Evolutionary conservation across 2,797 vertebrate species (phyloP).

Genomic region (Merluccius polli): DNA sequence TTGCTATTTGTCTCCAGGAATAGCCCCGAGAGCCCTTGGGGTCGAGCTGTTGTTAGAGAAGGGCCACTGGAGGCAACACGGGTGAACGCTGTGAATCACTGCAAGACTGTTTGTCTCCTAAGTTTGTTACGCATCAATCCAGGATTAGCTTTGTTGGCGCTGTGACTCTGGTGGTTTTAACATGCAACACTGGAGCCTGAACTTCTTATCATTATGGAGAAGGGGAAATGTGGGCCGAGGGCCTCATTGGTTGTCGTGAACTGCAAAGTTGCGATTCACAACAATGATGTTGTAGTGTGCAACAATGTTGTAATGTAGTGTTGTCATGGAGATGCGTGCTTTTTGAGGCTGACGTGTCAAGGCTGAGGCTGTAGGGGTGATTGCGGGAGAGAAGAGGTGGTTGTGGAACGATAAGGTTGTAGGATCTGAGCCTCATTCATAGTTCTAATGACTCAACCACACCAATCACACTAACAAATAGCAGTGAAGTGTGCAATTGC

Average conservation of each 20-base stretch:
- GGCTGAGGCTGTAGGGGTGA: too few species aligned
- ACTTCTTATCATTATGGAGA: neutral
- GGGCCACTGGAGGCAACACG: constrained; percentile 39
- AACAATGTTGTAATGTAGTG: neutral
- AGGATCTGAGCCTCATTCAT: neutral
- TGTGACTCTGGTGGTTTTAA: neutral
- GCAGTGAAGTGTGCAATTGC: constrained; percentile 39
- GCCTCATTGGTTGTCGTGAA: neutral
- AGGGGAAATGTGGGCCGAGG: neutral
- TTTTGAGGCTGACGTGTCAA: neutral
- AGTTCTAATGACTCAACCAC: constrained; percentile 14
- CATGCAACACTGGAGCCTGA: neutral
- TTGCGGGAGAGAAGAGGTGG: too few species aligned
- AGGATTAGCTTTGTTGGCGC: neutral
- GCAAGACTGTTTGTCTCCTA: constrained; percentile 25
- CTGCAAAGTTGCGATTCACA: too few species aligned
- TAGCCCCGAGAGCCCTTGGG: constrained; percentile 31
- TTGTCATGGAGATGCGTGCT: neutral
- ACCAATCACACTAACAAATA: constrained; percentile 38
- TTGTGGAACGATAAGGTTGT: too few species aligned
- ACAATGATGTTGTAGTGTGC: neutral
- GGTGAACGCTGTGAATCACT: constrained; percentile 16
- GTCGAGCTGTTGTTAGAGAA: constrained; percentile 51
- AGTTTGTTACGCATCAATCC: constrained; percentile 21
- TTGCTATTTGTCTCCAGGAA: constrained; percentile 38